Conservation (phyloP, 2,888 invertebrate species). For the Epistrophe eligans region DNA sequence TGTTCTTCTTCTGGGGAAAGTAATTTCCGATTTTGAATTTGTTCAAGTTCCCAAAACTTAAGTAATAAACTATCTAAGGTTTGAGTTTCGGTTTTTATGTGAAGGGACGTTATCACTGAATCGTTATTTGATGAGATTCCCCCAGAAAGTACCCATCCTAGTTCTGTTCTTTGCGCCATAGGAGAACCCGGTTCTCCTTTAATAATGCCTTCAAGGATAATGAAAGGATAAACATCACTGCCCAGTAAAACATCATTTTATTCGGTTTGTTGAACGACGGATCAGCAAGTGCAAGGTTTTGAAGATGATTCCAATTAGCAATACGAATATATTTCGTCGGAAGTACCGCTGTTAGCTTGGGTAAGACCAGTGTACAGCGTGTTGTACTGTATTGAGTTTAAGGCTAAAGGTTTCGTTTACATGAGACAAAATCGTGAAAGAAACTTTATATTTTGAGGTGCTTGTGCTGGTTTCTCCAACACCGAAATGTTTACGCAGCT, state of each 20-base stretch:
- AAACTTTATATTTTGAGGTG: background rate
- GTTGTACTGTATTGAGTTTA: no score
- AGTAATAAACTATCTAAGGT: background rate
- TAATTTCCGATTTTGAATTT: no score
- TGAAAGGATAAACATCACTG: slow-evolving; percentile 27
- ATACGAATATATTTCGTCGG: slow-evolving; percentile 1
- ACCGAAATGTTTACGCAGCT: background rate
- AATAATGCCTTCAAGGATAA: slow-evolving; percentile 14
- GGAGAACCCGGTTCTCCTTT: slow-evolving; percentile 13
- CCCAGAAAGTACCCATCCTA: slow-evolving; percentile 17
- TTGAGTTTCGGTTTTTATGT: background rate
- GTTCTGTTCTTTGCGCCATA: slow-evolving; percentile 29
- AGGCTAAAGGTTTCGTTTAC: slow-evolving; percentile 8
- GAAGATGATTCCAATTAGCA: slow-evolving; percentile 24
- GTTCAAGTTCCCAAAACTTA: slow-evolving; percentile 28
- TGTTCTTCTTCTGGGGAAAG: background rate
- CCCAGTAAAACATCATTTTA: slow-evolving; percentile 28
- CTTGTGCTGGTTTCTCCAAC: slow-evolving; percentile 26
- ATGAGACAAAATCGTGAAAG: background rate
- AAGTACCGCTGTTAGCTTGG: background rate
- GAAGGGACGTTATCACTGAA: background rate
- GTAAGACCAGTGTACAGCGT: slow-evolving; percentile 33
- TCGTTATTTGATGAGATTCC: background rate
- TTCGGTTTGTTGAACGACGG: slow-evolving; percentile 6
- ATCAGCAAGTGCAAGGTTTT: slow-evolving; percentile 31